A percentile compares a stretch with the other conserved stretches of the same genome.
phyloP scores from a whole-genome alignment of 2,888 invertebrate genomes.

The Coelogynopora nodosa region DNA sequence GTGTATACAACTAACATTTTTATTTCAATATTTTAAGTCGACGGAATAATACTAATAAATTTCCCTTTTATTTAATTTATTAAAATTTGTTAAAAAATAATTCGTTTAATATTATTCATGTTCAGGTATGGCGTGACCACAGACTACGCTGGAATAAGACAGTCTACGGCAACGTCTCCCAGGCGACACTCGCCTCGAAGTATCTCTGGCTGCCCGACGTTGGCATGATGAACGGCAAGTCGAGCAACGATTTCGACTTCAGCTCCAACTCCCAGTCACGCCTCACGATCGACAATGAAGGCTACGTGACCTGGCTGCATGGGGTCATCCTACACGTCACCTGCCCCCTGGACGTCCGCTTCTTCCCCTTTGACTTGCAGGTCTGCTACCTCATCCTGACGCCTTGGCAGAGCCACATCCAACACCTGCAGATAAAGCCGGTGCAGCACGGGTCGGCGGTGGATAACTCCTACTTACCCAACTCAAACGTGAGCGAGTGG shows the following conservation, averaged over 20 bases:
- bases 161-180: slow-evolving; percentile 29
- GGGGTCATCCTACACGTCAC: slow-evolving; percentile 44
- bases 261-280: slow-evolving; percentile 39
- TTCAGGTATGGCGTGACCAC: slow-evolving; percentile 42
- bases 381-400: slow-evolving; percentile 43
- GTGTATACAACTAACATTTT: no score
- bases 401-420: slow-evolving; percentile 42
- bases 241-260: slow-evolving; percentile 43
- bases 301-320: slow-evolving; percentile 42
- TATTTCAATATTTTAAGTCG: no score
- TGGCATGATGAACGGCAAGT: slow-evolving; percentile 43
- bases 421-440: slow-evolving; percentile 37
- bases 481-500: slow-evolving; percentile 45
- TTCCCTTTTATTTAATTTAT: no score
- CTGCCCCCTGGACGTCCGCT: slow-evolving; percentile 42
- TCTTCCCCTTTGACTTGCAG: slow-evolving; percentile 45
- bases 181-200: slow-evolving; percentile 41
- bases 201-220: slow-evolving; percentile 43
- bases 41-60: no score
- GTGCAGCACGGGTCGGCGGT: slow-evolving; percentile 43
- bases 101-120: no score
- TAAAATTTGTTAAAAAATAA: no score
- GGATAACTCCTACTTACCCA: slow-evolving; percentile 43
- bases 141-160: slow-evolving; percentile 35
- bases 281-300: slow-evolving; percentile 34